Conservation (phyloP, 2,113 vertebrate species). For the Dromaius novaehollandiae region DNA sequence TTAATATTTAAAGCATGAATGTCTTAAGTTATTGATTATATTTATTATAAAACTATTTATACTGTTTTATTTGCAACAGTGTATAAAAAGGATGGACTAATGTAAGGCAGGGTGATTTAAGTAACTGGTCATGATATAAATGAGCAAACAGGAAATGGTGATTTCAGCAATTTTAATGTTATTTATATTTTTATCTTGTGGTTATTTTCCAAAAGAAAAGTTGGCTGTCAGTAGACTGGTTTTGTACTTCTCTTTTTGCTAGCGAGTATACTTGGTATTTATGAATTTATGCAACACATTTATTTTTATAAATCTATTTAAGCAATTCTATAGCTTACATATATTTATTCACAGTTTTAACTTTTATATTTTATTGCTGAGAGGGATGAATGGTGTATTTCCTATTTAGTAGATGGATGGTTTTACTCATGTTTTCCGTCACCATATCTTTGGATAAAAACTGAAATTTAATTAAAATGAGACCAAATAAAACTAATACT, state of each 20-base stretch:
- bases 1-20: conserved; percentile 18
- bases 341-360: conserved; percentile 13
- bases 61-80: not conserved
- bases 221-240: not conserved
- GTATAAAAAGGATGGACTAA: not conserved
- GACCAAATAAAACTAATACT: not conserved
- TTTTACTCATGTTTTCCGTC: not conserved
- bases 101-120: not conserved
- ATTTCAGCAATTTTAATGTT: not conserved
- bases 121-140: not conserved
- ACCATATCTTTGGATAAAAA: not conserved
- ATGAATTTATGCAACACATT: not conserved
- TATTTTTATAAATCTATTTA: conserved; percentile 37
- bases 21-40: conserved; percentile 1
- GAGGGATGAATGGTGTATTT: not conserved
- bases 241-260: not conserved
- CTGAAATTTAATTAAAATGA: not conserved
- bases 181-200: not conserved
- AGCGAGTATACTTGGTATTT: not conserved
- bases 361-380: not conserved
- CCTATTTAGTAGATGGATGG: not conserved
- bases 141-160: not conserved
- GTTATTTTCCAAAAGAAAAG: not conserved
- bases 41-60: conserved; percentile 55
- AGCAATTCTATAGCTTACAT: not conserved